Evolutionary conservation across 2,797 vertebrate species (phyloP).

Genomic region (Diceros bicornis): DNA sequence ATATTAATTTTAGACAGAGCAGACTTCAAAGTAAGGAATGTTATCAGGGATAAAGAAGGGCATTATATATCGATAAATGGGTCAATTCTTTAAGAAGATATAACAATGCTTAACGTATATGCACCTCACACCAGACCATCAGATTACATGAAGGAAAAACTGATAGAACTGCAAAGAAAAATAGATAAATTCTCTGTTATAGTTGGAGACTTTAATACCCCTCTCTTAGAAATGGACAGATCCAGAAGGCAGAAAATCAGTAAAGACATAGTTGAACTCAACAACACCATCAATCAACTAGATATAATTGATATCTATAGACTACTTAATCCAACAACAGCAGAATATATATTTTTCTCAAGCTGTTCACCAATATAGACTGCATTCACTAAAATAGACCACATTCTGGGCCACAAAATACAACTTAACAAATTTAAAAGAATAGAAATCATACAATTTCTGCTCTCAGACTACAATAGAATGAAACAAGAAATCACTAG

Average conservation of each 20-base stretch:
- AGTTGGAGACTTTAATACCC: not conserved
- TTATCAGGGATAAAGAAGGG: not conserved
- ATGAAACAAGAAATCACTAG: not conserved
- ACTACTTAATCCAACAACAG: not conserved
- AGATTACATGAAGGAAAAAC: not conserved
- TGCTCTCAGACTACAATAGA: not conserved
- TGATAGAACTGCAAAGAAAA: not conserved
- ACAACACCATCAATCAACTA: not conserved
- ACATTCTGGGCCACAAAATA: not conserved
- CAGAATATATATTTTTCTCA: not conserved
- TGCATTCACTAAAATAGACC: not conserved
- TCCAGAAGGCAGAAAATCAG: not conserved
- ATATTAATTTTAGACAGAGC: not conserved
- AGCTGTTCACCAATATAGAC: not conserved
- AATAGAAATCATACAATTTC: not conserved
- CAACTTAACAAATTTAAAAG: not conserved
- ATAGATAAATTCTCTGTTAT: not conserved
- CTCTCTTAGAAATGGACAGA: not conserved
- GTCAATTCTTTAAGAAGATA: not conserved
- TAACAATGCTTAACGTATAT: not conserved
- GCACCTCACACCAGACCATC: not conserved
- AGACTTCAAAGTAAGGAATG: not conserved
- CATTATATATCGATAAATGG: not conserved
- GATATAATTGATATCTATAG: not conserved
- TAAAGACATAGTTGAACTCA: not conserved